A percentile compares a stretch with the other conserved stretches of the same genome.
Conservation (phyloP, 37 sponge, comb jelly and placozoan species). For the Geodia barretti region DNA sequence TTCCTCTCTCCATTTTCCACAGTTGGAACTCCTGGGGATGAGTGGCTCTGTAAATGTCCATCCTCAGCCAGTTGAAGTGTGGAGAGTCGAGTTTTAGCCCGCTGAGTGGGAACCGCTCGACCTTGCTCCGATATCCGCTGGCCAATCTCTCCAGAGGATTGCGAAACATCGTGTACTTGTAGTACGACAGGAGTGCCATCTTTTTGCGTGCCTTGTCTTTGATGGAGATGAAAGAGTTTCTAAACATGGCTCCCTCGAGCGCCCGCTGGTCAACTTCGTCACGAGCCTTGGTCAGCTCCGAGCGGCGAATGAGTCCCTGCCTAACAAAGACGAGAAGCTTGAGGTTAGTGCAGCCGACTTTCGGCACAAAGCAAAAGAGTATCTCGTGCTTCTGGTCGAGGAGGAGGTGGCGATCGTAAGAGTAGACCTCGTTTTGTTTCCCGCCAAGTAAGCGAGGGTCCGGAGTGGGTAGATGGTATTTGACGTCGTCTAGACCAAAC, state of each 20-base stretch:
- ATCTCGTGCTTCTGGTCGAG: slow-evolving; percentile 25
- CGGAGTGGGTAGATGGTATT: not conserved
- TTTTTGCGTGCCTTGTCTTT: slow-evolving; percentile 14
- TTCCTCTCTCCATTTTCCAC: slow-evolving; percentile 6
- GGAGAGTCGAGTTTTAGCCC: slow-evolving; percentile 14
- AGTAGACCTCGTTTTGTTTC: not conserved
- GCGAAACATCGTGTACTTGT: slow-evolving; percentile 65
- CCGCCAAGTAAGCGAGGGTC: not conserved
- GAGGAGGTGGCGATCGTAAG: slow-evolving; percentile 16
- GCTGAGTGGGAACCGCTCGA: slow-evolving; percentile 15
- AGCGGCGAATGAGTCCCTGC: slow-evolving; percentile 28
- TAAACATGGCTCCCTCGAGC: slow-evolving; percentile 16
- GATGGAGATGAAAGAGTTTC: slow-evolving; percentile 22
- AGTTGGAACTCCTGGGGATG: slow-evolving; percentile 4
- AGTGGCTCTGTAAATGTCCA: not conserved
- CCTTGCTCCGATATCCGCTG: slow-evolving; percentile 55
- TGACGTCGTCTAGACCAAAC: not conserved
- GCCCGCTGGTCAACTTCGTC: slow-evolving; percentile 21
- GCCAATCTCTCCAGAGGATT: slow-evolving; percentile 60
- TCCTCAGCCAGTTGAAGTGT: slow-evolving; percentile 43
- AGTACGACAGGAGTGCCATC: slow-evolving; percentile 25
- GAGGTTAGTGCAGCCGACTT: slow-evolving; percentile 48
- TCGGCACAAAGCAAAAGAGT: slow-evolving; percentile 42
- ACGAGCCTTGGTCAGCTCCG: not conserved
- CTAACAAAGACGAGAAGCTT: slow-evolving; percentile 29